Conservation (phyloP, 2,113 vertebrate species). For the Plotosus lineatus region DNA sequence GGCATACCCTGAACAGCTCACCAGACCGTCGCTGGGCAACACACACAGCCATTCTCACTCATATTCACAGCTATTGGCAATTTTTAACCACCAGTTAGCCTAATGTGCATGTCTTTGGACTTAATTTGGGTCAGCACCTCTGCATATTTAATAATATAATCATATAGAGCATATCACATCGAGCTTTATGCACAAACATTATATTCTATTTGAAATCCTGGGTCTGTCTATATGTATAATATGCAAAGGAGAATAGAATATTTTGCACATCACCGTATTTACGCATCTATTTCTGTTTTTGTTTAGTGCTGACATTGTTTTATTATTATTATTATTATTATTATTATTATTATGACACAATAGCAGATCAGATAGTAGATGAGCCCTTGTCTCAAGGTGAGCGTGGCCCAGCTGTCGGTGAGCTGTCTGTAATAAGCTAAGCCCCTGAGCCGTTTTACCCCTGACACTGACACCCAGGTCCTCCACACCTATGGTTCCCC, state of each 20-base stretch:
- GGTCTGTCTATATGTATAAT: neutral
- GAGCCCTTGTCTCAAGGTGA: slow-evolving; percentile 57
- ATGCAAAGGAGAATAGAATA: neutral
- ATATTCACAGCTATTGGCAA: no score
- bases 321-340: neutral
- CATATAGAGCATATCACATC: neutral
- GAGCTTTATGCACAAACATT: neutral
- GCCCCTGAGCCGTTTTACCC: slow-evolving; percentile 67
- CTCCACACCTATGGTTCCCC: slow-evolving; percentile 61
- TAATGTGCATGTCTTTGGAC: no score
- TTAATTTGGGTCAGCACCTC: neutral
- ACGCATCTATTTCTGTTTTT: neutral
- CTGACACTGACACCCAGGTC: slow-evolving; percentile 63
- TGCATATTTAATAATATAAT: neutral
- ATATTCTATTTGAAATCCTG: neutral
- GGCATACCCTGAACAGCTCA: no score
- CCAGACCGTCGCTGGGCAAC: no score
- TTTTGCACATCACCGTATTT: neutral
- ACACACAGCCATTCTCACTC: no score
- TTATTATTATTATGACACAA: neutral
- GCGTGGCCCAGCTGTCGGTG: slow-evolving; percentile 44
- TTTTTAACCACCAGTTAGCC: no score
- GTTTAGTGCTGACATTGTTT: no score
- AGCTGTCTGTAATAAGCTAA: slow-evolving; percentile 75
- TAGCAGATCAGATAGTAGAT: slow-evolving; percentile 4